Evolutionary conservation across 2,797 vertebrate species (phyloP).

Genomic region (Betta splendens): DNA sequence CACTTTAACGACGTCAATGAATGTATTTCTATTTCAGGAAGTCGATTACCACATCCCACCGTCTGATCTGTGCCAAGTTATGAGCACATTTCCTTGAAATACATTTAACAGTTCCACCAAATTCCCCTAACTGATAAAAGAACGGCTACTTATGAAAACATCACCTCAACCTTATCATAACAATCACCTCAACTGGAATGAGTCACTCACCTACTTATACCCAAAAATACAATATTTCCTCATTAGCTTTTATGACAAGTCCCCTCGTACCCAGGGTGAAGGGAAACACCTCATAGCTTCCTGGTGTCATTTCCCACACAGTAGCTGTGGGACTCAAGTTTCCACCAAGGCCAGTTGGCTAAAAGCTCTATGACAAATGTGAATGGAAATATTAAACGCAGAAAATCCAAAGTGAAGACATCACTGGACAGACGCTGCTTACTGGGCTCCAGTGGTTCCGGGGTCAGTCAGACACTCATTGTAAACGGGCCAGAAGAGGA

Average conservation of each 20-base stretch:
- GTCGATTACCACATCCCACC: slow-evolving; percentile 18
- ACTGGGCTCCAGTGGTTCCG: slow-evolving; percentile 4
- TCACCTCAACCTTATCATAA: slow-evolving; percentile 1
- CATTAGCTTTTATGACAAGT: slow-evolving; percentile 36
- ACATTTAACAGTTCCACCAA: neutral
- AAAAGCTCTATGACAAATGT: slow-evolving; percentile 12
- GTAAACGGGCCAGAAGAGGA: neutral
- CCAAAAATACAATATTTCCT: slow-evolving; percentile 54
- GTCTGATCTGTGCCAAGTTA: slow-evolving; percentile 24
- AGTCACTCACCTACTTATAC: slow-evolving; percentile 23
- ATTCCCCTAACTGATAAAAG: slow-evolving; percentile 11
- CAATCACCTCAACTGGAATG: slow-evolving; percentile 9
- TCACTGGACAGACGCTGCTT: slow-evolving; percentile 6
- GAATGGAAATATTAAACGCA: slow-evolving; percentile 27
- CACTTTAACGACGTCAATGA: slow-evolving; percentile 30
- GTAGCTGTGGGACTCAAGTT: slow-evolving; percentile 53
- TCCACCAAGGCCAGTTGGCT: slow-evolving; percentile 40
- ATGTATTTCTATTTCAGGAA: slow-evolving; percentile 47
- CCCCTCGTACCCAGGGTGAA: slow-evolving; percentile 45
- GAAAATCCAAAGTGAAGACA: slow-evolving; percentile 6
- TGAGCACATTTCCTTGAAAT: slow-evolving; percentile 36
- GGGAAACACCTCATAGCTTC: slow-evolving; percentile 66
- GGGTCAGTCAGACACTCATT: neutral
- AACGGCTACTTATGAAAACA: too few relatives aligned
- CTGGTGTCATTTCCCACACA: slow-evolving; percentile 71